Base-by-base conservation (phyloP, 2,113 vertebrate genomes). In the Perca schrenkii region DNA sequence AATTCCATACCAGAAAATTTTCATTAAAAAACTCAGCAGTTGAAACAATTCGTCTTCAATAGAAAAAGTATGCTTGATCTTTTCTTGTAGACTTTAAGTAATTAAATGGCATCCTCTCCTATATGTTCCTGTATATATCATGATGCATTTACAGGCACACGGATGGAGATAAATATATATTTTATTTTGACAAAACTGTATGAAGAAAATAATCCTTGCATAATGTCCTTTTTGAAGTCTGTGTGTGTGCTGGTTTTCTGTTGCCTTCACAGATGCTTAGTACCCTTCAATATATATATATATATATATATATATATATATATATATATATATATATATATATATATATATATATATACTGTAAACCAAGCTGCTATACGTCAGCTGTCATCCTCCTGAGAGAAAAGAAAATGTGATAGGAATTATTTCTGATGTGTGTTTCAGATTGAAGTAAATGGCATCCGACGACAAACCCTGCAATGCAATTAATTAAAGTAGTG, bases 401-500 rank as follows among this genome's bases (percentile, higher is more conserved):
- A 40, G 6, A 63, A 21, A 65, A 31, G 14, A 65, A 53, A 79
- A 83, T 7, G 25, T 54, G 65, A 56, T n/a, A 78, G 54, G 65
- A 67, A 43, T 78, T 12, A 49, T 61, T 67, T 49, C 22, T 65
- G n/a, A 57, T 58, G 47, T 46, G 53, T 17, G 36, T 19, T n/a
- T 82, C 58, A 65, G 54, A 52, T 74, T 54, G 13, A 77, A 85
- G 36, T 54, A 66, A 40, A 69, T 49, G 8, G 19, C 49, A 25
- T 68, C 62, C 16, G 12, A 4, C 0, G 4, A 65, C 17, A 50
- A 68, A 63, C 40, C 10, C 16, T 3, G 66, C 36, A 73, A 43
- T 25, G 56, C 62, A 78, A 76, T 79, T 67, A 56, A 79, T 86
- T 78, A 84, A 80, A 75, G 63, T 54, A 4, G n/a, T n/a, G 58